phyloP scores from a whole-genome alignment of 92 coral and sea anemone genomes.

The Phenganax stokvisi region DNA sequence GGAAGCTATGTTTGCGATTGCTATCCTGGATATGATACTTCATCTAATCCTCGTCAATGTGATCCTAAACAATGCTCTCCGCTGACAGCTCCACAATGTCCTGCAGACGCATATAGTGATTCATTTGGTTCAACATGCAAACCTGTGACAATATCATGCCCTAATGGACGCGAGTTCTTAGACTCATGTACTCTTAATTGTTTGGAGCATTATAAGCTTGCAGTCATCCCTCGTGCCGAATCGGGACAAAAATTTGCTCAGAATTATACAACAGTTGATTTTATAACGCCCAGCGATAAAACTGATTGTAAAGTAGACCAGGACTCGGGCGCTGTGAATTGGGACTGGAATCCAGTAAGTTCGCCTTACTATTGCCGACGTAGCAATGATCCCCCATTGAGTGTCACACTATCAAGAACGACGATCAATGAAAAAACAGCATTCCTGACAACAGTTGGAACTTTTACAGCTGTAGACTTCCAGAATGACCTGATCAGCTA shows the following conservation, averaged over 20 bases:
- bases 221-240: slow-evolving; percentile 51
- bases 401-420: slow-evolving; percentile 44
- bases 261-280: slow-evolving; percentile 53
- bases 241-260: slow-evolving; percentile 62
- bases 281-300: slow-evolving; percentile 42
- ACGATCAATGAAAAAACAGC: slow-evolving; percentile 59
- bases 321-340: slow-evolving; percentile 13
- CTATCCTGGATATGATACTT: slow-evolving; percentile 46
- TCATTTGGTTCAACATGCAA: slow-evolving; percentile 58
- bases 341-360: slow-evolving; percentile 60
- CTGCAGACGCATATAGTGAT: slow-evolving; percentile 62
- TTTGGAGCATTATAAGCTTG: slow-evolving; percentile 51
- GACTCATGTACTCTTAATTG: slow-evolving; percentile 57
- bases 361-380: slow-evolving; percentile 68
- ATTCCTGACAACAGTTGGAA: slow-evolving; percentile 60
- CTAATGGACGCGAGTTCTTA: slow-evolving; percentile 49
- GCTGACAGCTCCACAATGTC: slow-evolving; percentile 56
- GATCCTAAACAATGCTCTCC: slow-evolving; percentile 55
- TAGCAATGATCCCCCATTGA: slow-evolving; percentile 71
- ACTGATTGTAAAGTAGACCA: slow-evolving; percentile 51
- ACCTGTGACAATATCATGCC: slow-evolving; percentile 48
- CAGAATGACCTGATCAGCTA: slow-evolving; percentile 66
- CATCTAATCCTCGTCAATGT: slow-evolving; percentile 48
- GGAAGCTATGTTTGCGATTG: slow-evolving; percentile 72
- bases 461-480: slow-evolving; percentile 53